Base-by-base conservation (phyloP, 2,113 vertebrate genomes). In the Gymnobelideus leadbeateri region DNA sequence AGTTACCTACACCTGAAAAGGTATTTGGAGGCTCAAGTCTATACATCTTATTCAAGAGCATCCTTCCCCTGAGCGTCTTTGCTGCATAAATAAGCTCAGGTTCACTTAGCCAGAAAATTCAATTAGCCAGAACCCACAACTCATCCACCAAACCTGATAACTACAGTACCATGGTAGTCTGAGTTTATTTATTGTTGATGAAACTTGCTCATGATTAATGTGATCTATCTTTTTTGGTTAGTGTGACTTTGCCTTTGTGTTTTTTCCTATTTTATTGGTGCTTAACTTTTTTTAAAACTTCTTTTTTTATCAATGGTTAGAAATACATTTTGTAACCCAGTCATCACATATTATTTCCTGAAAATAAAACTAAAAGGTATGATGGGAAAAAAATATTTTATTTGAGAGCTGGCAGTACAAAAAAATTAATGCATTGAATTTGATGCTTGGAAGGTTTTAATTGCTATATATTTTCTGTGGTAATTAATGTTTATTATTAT, bases 351-450 rank as follows among this genome's bases (percentile, higher is more conserved):
- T 77, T 77, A 91, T 94, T 89, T 96, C 55, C 28, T 93, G 77
- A 91, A 96, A 94, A 92, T 91, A 93, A 96, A 95, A 84, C 89
- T 90, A 94, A 96, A 96, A 89, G 92, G 5, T 68, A 9, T 54
- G 94, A 90, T 37, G 89, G 52, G 90, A 97, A 37, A 95, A 46
- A 53, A 55, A 26, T 89, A 92, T 95, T 93, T 43, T 24, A 57
- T 5, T 90, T 28, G 16, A 94, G 95, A 12, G 57, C 50, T 94
- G 91, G 55, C 23, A 94, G 47, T 51, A 57, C 57, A n/a, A 6
- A 95, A 68, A 95, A 96, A 46, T n/a, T 94, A 96, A 46, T n/a
- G 12, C 23, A 23, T 10, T 8, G 91, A 46, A 89, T 53, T 12
- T 84, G 92, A 92, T 92, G 93, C 89, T 11, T 57, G 11, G 37